Percentiles rank a stretch among this genome's conserved stretches.
These are phyloP conservation scores for Varecia variegata DNA, from an alignment of 2,797 vertebrate species.

Conservation along the genomic window DNA sequence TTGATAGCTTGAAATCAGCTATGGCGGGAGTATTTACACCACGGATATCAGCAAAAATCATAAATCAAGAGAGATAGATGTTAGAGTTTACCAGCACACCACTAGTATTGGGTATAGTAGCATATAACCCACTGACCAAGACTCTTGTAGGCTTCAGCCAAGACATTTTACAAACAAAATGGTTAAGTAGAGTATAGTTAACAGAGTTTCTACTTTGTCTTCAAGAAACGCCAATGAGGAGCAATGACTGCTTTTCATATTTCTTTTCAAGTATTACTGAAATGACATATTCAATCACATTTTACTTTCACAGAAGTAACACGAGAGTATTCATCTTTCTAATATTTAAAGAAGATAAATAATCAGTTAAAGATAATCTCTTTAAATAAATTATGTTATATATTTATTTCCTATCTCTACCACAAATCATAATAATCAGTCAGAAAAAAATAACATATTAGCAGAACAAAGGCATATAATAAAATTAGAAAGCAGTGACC, in stretches of 20 bases:
- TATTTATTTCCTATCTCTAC: not conserved
- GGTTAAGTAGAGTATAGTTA: not conserved
- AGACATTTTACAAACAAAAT: not conserved
- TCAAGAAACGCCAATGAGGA: not conserved
- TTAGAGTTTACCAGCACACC: not conserved
- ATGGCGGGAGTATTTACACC: not conserved
- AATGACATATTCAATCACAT: not conserved
- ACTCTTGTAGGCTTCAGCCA: not conserved
- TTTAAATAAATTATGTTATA: not conserved
- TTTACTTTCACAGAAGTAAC: slow-evolving; percentile 2
- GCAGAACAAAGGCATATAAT: not conserved
- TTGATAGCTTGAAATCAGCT: not conserved
- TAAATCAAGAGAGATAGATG: not conserved
- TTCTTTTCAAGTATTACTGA: not conserved
- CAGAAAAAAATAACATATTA: slow-evolving; percentile 1
- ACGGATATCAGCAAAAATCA: not conserved
- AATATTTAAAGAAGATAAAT: not conserved
- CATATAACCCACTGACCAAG: not conserved
- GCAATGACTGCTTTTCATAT: not conserved
- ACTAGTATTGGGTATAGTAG: not conserved
- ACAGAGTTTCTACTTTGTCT: not conserved
- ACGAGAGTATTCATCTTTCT: not conserved
- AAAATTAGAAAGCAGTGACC: not conserved
- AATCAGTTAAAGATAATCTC: not conserved
- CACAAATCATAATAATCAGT: not conserved